Base-by-base conservation (phyloP, 2,888 invertebrate species). In the Gnatocerus cornutus region DNA sequence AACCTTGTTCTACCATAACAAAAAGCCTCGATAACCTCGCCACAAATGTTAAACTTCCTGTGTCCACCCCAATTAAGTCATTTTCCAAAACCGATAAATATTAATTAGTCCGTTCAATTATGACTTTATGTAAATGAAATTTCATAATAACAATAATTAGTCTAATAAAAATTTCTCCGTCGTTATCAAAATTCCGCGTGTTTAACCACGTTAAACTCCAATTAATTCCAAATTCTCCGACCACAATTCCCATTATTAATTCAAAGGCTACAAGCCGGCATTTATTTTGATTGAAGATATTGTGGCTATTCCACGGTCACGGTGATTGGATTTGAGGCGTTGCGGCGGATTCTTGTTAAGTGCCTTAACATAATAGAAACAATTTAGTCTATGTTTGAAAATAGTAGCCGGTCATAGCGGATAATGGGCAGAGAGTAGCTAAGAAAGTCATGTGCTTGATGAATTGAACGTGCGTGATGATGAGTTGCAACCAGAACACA, bases 401-500 rank as follows among this genome's bases (percentile, higher is more conserved):
- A 68, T 63, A 63, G 68, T 68, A 68, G 62, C 56, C 48, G 63
- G 63, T 68, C 63, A 56, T 68, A 68, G 48, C 46, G 14, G 10
- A 68, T 62, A 62, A 68, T 68, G 39, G 58, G 39, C 45, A 30
- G 43, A 53, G 67, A 59, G 46, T 62, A n/a, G 50, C 52, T 39
- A 48, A 67, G 52, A 50, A 37, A 48, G 53, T 46, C 68, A 68
- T 62, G 39, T 68, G 68, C 12, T 30, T 68, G 68, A 68, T 62
- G 62, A 68, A 61, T 64, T 59, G 68, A 63, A 59, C 30, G 43
- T 48, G 55, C 52, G 58, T 68, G 58, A 69, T 64, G 56, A 56
- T 69, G 55, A 69, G 65, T 46, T 48, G 55, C 64, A 50, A 69
- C 59, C 58, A 66, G 69, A 76, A 73, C 68, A 69, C 74, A 76